phyloP scores from a whole-genome alignment of 2,113 vertebrate genomes.

The Sebastes fasciatus region DNA sequence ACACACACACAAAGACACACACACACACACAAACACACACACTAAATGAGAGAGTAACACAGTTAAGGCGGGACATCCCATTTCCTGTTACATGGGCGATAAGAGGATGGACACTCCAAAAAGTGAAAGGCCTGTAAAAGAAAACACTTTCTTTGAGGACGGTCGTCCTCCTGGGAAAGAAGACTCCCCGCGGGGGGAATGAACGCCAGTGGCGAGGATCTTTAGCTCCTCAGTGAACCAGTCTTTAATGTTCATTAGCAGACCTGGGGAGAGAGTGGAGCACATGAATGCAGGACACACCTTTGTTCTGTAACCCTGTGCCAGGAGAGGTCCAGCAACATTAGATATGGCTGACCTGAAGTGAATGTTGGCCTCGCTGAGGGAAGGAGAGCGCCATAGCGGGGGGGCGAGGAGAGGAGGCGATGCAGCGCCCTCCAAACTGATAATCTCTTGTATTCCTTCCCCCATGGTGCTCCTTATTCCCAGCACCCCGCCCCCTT shows the following conservation, averaged over 20 bases:
- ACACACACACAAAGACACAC: background rate
- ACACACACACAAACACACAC: background rate
- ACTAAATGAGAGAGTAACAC: background rate
- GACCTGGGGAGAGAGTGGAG: slow-evolving; percentile 63
- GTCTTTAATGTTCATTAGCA: slow-evolving; percentile 85
- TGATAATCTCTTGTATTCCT: slow-evolving; percentile 82
- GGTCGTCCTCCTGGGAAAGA: slow-evolving; percentile 19
- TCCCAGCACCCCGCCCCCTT: slow-evolving; percentile 52
- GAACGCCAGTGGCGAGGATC: slow-evolving; percentile 38
- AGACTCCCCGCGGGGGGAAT: background rate
- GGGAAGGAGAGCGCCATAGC: slow-evolving; percentile 36
- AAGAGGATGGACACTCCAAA: slow-evolving; percentile 59
- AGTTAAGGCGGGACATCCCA: slow-evolving; percentile 31
- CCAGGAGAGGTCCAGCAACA: slow-evolving; percentile 68
- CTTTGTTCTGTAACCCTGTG: slow-evolving; percentile 74
- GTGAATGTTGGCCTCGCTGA: slow-evolving; percentile 75
- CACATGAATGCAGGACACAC: slow-evolving; percentile 64
- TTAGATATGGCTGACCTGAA: slow-evolving; percentile 85
- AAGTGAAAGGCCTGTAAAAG: slow-evolving; percentile 68
- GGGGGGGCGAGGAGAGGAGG: slow-evolving; percentile 42
- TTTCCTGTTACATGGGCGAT: slow-evolving; percentile 53
- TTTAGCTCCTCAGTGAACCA: slow-evolving; percentile 81
- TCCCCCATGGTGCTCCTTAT: slow-evolving; percentile 76
- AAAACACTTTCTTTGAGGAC: slow-evolving; percentile 69
- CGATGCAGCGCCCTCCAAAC: slow-evolving; percentile 58